Conservation (phyloP, 1,140 invertebrate genomes). For the Drosophila melanica region DNA sequence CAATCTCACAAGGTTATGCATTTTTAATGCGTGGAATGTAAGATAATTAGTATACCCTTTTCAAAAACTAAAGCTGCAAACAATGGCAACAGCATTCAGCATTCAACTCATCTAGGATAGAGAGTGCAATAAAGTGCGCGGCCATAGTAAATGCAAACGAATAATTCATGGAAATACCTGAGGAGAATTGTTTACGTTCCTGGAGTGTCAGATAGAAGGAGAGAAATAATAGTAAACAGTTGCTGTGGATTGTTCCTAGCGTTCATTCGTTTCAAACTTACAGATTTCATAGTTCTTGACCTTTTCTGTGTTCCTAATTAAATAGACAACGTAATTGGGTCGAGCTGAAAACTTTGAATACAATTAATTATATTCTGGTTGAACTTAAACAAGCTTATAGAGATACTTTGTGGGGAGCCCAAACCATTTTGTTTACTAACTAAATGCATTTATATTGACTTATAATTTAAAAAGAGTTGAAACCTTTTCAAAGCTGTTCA, state of each 20-base stretch:
- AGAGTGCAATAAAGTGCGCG: constrained; percentile 34
- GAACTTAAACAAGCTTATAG: no score
- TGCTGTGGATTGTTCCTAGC: constrained; percentile 5
- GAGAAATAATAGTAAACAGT: constrained; percentile 32
- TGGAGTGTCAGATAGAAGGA: constrained; percentile 9
- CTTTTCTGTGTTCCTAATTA: background rate
- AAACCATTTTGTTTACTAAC: no score
- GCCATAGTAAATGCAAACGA: constrained; percentile 45
- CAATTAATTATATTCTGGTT: no score
- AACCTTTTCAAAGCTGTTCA: no score
- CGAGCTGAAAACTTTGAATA: no score
- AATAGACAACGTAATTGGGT: background rate
- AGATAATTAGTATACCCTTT: background rate
- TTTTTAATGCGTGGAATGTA: no score
- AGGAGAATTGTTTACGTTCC: constrained; percentile 53
- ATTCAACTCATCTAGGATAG: constrained; percentile 11
- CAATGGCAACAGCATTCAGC: background rate
- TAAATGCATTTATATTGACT: no score
- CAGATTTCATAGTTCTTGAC: background rate
- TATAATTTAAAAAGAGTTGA: no score
- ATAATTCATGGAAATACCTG: constrained; percentile 36
- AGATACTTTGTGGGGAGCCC: no score
- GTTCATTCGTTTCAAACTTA: background rate
- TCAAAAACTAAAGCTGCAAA: background rate
- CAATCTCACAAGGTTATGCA: no score